Percentiles rank a stretch among this genome's conserved stretches.
Evolutionary conservation across 2,888 invertebrate species (phyloP).

Genomic region (Vanessa cardui): DNA sequence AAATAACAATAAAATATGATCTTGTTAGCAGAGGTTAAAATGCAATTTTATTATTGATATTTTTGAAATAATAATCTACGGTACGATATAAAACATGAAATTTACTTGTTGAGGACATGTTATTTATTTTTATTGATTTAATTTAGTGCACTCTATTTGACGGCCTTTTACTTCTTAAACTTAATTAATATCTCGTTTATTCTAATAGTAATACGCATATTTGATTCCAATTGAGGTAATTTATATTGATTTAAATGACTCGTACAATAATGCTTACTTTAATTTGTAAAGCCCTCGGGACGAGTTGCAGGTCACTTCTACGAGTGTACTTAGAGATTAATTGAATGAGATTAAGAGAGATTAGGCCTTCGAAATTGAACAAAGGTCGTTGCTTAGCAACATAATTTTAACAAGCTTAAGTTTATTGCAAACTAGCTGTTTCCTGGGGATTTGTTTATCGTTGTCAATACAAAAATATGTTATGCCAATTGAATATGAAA

Average conservation of each 20-base stretch:
- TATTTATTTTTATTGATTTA: no score
- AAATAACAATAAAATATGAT: no score
- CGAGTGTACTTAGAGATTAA: conserved; percentile 41
- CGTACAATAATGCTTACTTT: conserved; percentile 24
- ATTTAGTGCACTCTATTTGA: no score
- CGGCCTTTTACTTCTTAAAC: no score
- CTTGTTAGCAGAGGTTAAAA: no score
- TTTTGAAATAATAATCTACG: no score
- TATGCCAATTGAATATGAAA: no score
- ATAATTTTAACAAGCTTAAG: conserved; percentile 4
- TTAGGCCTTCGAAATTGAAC: conserved; percentile 37
- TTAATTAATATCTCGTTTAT: no score
- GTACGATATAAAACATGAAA: no score
- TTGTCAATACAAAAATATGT: neutral
- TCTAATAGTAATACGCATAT: neutral
- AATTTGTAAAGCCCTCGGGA: conserved; percentile 42
- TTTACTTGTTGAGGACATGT: no score
- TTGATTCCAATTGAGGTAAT: neutral
- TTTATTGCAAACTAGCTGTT: conserved; percentile 3
- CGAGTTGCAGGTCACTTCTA: conserved; percentile 42
- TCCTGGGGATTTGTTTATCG: neutral
- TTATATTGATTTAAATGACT: conserved; percentile 14
- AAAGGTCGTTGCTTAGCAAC: conserved; percentile 31
- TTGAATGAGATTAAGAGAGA: conserved; percentile 42
- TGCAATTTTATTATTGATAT: no score